Conservation (phyloP, 2,888 invertebrate species). For the Aphidoletes aphidimyza region DNA sequence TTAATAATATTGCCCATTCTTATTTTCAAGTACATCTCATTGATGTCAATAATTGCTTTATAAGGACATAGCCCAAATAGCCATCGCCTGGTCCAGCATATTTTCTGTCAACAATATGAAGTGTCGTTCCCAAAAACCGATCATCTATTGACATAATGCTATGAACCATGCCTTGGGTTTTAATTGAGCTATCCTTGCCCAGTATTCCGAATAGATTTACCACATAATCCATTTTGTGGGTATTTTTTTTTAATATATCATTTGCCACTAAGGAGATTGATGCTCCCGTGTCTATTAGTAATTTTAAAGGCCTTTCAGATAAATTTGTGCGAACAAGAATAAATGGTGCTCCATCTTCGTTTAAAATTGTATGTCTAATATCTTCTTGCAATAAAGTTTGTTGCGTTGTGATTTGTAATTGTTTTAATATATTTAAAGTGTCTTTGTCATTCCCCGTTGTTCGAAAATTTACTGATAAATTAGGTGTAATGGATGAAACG, state of each 20-base stretch:
- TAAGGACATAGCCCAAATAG: background rate
- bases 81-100: background rate
- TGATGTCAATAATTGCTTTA: background rate
- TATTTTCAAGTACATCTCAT: background rate
- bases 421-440: background rate
- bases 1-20: background rate
- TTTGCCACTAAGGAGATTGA: background rate
- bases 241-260: background rate
- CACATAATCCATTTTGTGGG: background rate
- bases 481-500: background rate
- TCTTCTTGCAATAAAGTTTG: too few species aligned
- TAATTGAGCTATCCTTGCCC: background rate
- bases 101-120: background rate
- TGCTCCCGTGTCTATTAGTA: background rate
- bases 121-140: background rate
- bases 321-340: background rate
- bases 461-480: too few species aligned
- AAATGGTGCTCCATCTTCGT: background rate
- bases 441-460: too few species aligned
- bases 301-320: background rate
- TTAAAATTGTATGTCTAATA: too few species aligned
- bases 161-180: background rate
- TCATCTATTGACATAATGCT: background rate
- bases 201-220: background rate
- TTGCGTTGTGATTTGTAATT: background rate